Evolutionary conservation across 2,113 vertebrate species (phyloP).

Genomic region (Rhinogobius similis): DNA sequence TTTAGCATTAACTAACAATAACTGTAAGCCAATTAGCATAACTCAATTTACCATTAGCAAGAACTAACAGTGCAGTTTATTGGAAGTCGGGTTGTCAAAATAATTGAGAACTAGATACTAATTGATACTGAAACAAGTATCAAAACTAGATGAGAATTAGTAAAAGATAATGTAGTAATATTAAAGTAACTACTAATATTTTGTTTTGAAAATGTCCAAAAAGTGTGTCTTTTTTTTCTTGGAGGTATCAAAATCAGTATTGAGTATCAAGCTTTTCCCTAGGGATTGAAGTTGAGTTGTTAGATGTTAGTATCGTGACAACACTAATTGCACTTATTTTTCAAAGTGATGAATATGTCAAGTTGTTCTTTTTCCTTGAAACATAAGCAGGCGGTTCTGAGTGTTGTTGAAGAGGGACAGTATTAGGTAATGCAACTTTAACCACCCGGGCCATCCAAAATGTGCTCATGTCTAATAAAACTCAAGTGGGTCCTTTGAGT

Average conservation of each 20-base stretch:
- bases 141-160: too few species aligned
- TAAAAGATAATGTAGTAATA: too few species aligned
- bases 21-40: background rate
- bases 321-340: background rate
- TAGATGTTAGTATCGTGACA: too few species aligned
- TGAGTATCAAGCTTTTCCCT: too few species aligned
- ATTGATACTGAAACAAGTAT: too few species aligned
- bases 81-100: background rate
- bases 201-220: too few species aligned
- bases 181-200: too few species aligned
- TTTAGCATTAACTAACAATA: background rate
- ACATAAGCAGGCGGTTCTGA: background rate
- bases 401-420: background rate
- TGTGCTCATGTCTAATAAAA: conserved; percentile 4
- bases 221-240: too few species aligned
- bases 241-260: too few species aligned
- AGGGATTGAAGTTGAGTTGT: too few species aligned
- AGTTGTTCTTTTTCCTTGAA: background rate
- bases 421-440: conserved; percentile 7
- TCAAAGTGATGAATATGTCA: background rate
- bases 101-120: too few species aligned
- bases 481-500: background rate
- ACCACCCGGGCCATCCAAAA: background rate
- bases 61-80: background rate
- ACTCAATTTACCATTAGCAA: too few species aligned